These are phyloP conservation scores for Nemotelus nigrinus DNA, from an alignment of 2,888 invertebrate genomes.

Conservation along the genomic window DNA sequence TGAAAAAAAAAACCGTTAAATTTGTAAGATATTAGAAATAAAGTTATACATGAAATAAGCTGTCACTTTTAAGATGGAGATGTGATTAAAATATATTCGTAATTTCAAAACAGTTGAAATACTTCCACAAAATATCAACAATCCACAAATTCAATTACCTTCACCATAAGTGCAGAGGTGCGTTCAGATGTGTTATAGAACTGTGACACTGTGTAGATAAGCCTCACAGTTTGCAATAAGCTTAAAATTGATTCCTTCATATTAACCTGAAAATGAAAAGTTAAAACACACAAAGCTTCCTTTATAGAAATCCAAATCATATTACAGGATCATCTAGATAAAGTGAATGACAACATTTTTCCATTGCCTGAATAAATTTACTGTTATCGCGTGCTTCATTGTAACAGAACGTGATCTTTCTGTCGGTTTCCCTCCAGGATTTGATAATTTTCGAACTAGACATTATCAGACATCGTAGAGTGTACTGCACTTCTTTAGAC, in stretches of 20 bases:
- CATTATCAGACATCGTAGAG: conserved; percentile 78
- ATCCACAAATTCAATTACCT: conserved; percentile 68
- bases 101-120: background rate
- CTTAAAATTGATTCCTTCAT: conserved; percentile 92
- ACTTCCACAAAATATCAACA: background rate
- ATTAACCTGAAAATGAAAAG: conserved; percentile 66
- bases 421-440: conserved; percentile 85
- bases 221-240: conserved; percentile 87
- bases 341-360: conserved; percentile 92
- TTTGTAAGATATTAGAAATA: background rate
- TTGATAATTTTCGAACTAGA: conserved; percentile 82
- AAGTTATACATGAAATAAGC: too few species aligned
- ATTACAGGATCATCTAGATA: conserved; percentile 90
- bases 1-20: too few species aligned
- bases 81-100: background rate
- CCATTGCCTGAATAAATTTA: conserved; percentile 92
- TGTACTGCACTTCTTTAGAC: conserved; percentile 80
- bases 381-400: conserved; percentile 97
- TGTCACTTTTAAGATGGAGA: too few species aligned
- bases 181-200: conserved; percentile 97
- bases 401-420: conserved; percentile 92
- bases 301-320: background rate
- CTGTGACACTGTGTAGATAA: conserved; percentile 94
- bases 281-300: conserved; percentile 52
- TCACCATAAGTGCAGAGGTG: conserved; percentile 95